Percentiles rank a stretch among this genome's conserved stretches.
These are phyloP conservation scores for Drosophila albomicans DNA, from an alignment of 1,140 invertebrate species.

Conservation along the genomic window DNA sequence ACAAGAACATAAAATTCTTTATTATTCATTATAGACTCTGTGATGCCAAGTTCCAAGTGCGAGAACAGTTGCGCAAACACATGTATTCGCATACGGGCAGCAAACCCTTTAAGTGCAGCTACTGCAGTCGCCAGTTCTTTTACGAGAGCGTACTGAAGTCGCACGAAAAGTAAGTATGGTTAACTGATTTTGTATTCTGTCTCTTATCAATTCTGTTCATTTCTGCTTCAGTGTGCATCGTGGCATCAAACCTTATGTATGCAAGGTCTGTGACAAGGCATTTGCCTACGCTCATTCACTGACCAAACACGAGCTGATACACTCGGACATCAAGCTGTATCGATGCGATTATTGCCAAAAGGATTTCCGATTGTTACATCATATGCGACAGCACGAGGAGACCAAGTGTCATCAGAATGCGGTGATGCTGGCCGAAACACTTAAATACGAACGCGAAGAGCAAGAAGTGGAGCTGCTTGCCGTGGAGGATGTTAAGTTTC, in stretches of 20 bases:
- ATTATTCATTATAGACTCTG: slow-evolving; percentile 59
- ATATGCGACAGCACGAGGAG: slow-evolving; percentile 80
- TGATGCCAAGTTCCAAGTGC: slow-evolving; percentile 71
- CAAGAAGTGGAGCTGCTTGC: slow-evolving; percentile 51
- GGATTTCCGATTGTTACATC: slow-evolving; percentile 79
- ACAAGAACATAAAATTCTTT: too few relatives aligned
- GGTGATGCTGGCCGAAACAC: slow-evolving; percentile 62
- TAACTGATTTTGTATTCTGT: not conserved
- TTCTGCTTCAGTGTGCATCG: slow-evolving; percentile 65
- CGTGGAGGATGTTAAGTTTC: slow-evolving; percentile 42
- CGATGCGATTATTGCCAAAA: slow-evolving; percentile 77
- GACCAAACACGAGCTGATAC: slow-evolving; percentile 79
- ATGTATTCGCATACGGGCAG: slow-evolving; percentile 80
- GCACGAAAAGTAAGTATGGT: slow-evolving; percentile 70
- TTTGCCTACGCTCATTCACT: slow-evolving; percentile 78
- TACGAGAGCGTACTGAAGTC: slow-evolving; percentile 79
- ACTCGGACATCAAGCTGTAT: slow-evolving; percentile 77
- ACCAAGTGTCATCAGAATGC: slow-evolving; percentile 80
- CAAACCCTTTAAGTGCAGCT: slow-evolving; percentile 79
- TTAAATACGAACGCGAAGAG: slow-evolving; percentile 51
- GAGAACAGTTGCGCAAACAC: slow-evolving; percentile 78
- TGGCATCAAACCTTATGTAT: slow-evolving; percentile 79
- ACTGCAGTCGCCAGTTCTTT: slow-evolving; percentile 77
- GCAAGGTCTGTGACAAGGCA: slow-evolving; percentile 76
- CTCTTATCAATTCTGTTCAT: not conserved